Conservation (phyloP, 2,888 invertebrate species). For the Zeuzera pyrina region DNA sequence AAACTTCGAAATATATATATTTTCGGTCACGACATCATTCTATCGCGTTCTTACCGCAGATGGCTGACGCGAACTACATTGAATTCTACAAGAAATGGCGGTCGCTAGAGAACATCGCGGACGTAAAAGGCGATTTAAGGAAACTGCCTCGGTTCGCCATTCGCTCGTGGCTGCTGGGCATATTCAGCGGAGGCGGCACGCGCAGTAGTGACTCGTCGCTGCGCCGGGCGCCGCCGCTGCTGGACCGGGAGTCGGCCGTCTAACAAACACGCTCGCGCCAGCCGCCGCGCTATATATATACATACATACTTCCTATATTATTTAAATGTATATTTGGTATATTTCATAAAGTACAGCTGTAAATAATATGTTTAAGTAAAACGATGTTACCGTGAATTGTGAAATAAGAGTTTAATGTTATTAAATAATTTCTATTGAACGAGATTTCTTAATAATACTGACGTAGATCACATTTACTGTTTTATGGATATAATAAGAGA, state of each 20-base stretch:
- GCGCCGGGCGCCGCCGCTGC: constrained; percentile 56
- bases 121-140: constrained; percentile 42
- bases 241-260: constrained; percentile 65
- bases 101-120: constrained; percentile 80
- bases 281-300: no score
- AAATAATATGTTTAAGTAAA: constrained; percentile 73
- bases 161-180: constrained; percentile 81
- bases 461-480: constrained; percentile 64
- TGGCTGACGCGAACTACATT: constrained; percentile 55
- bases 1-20: no score
- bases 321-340: constrained; percentile 27
- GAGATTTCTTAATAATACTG: constrained; percentile 64
- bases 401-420: constrained; percentile 74
- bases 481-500: no score
- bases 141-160: constrained; percentile 79
- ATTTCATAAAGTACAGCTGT: constrained; percentile 28
- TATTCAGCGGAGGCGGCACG: constrained; percentile 81
- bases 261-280: constrained; percentile 22
- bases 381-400: constrained; percentile 73
- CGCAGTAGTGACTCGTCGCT: constrained; percentile 74
- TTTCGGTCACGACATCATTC: no score
- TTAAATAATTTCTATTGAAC: constrained; percentile 72
- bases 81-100: constrained; percentile 82
- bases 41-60: no score
- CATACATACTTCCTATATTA: constrained; percentile 6